Percentiles rank a stretch among this genome's conserved stretches.
phyloP scores from a whole-genome alignment of 2,797 vertebrate species.

The Huso huso region DNA sequence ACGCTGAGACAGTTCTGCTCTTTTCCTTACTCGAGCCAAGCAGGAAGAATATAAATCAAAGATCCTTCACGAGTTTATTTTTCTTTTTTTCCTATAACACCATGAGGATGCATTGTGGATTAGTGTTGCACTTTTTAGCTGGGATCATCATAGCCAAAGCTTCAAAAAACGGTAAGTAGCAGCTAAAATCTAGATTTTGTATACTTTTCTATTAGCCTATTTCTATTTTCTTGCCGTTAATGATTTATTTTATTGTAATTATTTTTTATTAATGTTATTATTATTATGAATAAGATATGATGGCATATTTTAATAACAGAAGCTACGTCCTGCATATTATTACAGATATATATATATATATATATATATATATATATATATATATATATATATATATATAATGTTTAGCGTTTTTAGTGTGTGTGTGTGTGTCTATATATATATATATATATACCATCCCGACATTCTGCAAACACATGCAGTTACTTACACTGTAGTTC shows the following conservation, averaged over 20 bases:
- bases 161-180: conserved; percentile 81
- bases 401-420: too few relatives aligned
- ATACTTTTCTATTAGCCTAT: conserved; percentile 15
- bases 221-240: background rate
- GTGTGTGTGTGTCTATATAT: too few relatives aligned
- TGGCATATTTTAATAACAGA: too few relatives aligned
- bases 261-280: conserved; percentile 5
- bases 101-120: conserved; percentile 83
- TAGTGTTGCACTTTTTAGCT: conserved; percentile 69
- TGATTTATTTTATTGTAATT: conserved; percentile 18
- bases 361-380: too few relatives aligned
- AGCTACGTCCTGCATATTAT: too few relatives aligned
- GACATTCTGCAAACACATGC: too few relatives aligned
- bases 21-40: conserved; percentile 20
- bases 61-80: conserved; percentile 41
- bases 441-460: too few relatives aligned
- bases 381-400: too few relatives aligned
- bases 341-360: too few relatives aligned
- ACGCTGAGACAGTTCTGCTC: conserved; percentile 39
- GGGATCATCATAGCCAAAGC: conserved; percentile 68
- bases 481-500: too few relatives aligned
- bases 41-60: conserved; percentile 35
- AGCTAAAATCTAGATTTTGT: conserved; percentile 11
- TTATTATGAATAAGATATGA: too few relatives aligned
- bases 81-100: conserved; percentile 35